Base-by-base conservation (phyloP, 2,113 vertebrate species). In the Trichomycterus rosablanca region DNA sequence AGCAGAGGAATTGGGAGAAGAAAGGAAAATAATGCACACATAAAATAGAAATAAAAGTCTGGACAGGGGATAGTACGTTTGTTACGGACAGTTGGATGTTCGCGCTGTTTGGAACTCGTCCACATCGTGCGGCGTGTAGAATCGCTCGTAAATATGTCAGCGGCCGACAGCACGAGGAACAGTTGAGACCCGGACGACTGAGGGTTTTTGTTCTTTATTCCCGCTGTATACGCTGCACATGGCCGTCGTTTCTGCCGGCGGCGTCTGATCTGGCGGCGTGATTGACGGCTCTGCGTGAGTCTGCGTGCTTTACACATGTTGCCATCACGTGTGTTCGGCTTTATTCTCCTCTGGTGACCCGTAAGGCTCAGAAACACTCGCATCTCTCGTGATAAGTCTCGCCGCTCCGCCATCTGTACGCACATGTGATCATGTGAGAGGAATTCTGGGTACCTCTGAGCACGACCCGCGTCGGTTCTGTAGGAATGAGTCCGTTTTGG, bases 131-230 rank as follows among this genome's bases (percentile, higher is more conserved):
- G 56, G 39, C 44, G 48, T 56, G 19, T 20, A 59, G 39, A 43
- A 68, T 26, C 7, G 30, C 30, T 30, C 42, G 49, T 77, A 75
- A 82, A 78, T 67, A 68, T 77, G 61, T 75, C 74, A 71, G 9
- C 16, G 26, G 26, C 3, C 61, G 58, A 24, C 70, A 70, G 60
- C 53, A 45, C 43, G 28, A 32, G 34, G 57, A 52, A 40, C 7
- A 46, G 45, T 57, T 28, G 46, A 65, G 59, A 39, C 51, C 53
- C 32, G 24, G 26, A 56, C 14, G 46, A 59, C 37, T 50, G 5
- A 0, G 30, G 52, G 44, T 60, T 18, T 19, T 22, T 37, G 20
- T 53, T 53, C 11, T n/a, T 40, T 26, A 3, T 55, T 26, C 11
- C 15, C 1, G 2, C n/a, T 8, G n/a, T 34, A 26, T 54, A 37